phyloP scores from a whole-genome alignment of 2,888 invertebrate species.

The Arrhopalites spinosus region DNA sequence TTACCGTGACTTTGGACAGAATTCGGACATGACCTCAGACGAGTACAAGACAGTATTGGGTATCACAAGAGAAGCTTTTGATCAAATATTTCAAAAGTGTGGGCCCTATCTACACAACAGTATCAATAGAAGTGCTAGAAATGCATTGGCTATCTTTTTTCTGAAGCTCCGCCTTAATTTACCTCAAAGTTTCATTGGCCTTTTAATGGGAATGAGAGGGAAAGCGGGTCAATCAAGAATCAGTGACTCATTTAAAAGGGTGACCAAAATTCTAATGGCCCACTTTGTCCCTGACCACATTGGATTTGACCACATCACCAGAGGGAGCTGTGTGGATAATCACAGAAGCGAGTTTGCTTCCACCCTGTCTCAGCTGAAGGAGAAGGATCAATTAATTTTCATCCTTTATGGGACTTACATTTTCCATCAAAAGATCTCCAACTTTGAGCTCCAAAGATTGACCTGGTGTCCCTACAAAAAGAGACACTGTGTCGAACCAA shows the following conservation, averaged over 20 bases:
- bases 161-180: neutral
- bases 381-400: neutral
- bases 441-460: neutral
- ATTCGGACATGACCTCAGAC: neutral
- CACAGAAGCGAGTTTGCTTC: neutral
- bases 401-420: neutral
- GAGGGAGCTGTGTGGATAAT: neutral
- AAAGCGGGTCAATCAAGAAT: neutral
- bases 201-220: neutral
- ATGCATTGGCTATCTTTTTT: neutral
- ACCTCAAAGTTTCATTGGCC: neutral
- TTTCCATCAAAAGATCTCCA: neutral
- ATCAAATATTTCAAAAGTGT: neutral
- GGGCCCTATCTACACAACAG: neutral
- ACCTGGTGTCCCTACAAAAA: slow-evolving; percentile 4
- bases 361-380: too few species aligned
- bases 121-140: neutral
- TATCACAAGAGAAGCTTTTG: neutral
- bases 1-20: neutral
- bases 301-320: neutral
- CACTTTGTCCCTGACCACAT: neutral
- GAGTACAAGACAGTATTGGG: neutral
- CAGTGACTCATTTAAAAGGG: neutral
- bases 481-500: neutral
- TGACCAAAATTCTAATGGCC: neutral